These are phyloP conservation scores for Exephanes ischioxanthus DNA, from an alignment of 2,888 invertebrate species.

Conservation along the genomic window DNA sequence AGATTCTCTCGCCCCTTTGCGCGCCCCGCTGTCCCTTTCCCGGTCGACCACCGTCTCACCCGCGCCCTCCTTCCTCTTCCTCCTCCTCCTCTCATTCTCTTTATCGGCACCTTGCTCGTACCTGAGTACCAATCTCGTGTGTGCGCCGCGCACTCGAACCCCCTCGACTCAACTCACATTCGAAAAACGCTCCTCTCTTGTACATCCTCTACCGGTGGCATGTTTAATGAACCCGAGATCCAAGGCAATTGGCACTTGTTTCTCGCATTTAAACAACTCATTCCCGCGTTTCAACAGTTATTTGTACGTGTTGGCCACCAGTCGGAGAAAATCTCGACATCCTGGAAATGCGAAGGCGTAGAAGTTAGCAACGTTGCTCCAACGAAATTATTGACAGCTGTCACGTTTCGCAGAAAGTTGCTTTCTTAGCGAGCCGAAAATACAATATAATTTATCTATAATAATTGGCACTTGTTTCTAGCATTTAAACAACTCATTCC, in stretches of 20 bases:
- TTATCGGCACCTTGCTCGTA: constrained; percentile 47
- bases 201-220: constrained; percentile 10
- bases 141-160: constrained; percentile 16
- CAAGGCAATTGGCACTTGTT: constrained; percentile 8
- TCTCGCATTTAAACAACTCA: background rate
- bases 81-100: constrained; percentile 39
- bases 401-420: too few relatives aligned
- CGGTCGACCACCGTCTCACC: constrained; percentile 65
- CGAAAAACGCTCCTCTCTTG: constrained; percentile 32
- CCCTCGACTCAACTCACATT: constrained; percentile 29
- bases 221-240: background rate
- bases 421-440: too few relatives aligned
- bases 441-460: too few relatives aligned
- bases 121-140: constrained; percentile 43
- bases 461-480: background rate
- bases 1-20: constrained; percentile 75
- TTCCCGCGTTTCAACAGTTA: background rate
- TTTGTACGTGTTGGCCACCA: too few relatives aligned
- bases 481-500: background rate
- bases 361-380: too few relatives aligned
- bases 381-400: too few relatives aligned
- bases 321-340: too few relatives aligned
- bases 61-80: constrained; percentile 46
- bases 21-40: constrained; percentile 66
- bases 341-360: too few relatives aligned